A percentile compares a stretch with the other conserved stretches of the same genome.
Conservation (phyloP, 2,888 invertebrate genomes). For the Agrilus mali region DNA sequence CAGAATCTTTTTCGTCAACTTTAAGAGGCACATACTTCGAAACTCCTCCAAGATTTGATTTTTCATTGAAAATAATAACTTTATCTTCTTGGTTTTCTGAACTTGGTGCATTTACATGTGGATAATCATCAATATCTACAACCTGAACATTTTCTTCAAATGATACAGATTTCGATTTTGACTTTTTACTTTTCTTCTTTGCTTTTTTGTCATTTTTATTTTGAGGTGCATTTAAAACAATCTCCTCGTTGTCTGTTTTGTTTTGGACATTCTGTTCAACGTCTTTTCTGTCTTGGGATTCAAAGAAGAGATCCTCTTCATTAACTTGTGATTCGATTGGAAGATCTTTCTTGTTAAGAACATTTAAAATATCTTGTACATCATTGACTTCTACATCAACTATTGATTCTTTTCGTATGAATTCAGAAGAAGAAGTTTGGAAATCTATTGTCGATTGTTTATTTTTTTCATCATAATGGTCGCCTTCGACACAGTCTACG, state of each 20-base stretch:
- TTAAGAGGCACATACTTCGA: too few species aligned
- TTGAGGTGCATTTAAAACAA: conserved; percentile 20
- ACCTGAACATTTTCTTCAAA: conserved; percentile 27
- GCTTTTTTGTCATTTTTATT: not conserved
- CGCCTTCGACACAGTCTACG: not conserved
- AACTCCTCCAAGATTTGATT: too few species aligned
- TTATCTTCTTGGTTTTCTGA: conserved; percentile 1
- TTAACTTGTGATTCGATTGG: conserved; percentile 22
- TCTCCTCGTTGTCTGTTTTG: conserved; percentile 29
- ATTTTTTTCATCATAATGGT: too few species aligned
- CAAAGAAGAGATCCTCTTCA: conserved; percentile 27
- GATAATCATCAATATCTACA: conserved; percentile 14
- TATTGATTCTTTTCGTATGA: conserved; percentile 25
- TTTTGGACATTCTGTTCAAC: conserved; percentile 20
- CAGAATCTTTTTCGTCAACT: too few species aligned
- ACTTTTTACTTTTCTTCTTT: conserved; percentile 14
- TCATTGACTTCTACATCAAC: conserved; percentile 31
- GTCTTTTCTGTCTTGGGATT: conserved; percentile 7
- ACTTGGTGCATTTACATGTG: not conserved
- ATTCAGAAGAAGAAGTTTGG: too few species aligned
- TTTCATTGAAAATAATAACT: too few species aligned
- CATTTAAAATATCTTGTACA: conserved; percentile 29
- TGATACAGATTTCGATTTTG: conserved; percentile 26
- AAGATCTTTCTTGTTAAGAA: conserved; percentile 12
- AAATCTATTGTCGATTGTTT: too few species aligned